A percentile compares a stretch with the other conserved stretches of the same genome.
Conservation (phyloP, 2,113 vertebrate genomes). For the Ptychochromis oligacanthus region DNA sequence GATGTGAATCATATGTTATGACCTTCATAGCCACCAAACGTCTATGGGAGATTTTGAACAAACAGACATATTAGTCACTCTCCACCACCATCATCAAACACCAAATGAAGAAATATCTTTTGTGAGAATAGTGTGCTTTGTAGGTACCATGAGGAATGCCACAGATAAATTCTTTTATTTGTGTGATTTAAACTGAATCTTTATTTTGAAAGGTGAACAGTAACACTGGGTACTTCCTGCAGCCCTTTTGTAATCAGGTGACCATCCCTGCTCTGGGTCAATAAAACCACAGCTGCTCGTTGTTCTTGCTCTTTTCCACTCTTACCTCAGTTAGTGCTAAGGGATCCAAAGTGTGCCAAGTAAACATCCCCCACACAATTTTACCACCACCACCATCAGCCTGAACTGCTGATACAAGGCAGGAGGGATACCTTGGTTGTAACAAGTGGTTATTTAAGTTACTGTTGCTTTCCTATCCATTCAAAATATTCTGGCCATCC, state of each 20-base stretch:
- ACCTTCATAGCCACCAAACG: background rate
- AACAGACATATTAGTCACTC: background rate
- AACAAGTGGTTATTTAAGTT: too few species aligned
- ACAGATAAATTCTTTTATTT: rapidly evolving
- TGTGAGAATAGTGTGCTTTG: background rate
- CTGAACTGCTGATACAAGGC: too few species aligned
- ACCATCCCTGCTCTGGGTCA: background rate
- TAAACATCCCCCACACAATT: too few species aligned
- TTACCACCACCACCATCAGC: too few species aligned
- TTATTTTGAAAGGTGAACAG: background rate
- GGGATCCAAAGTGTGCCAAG: too few species aligned
- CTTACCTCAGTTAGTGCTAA: background rate
- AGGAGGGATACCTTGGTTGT: background rate
- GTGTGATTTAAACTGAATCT: background rate
- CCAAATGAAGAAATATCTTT: background rate
- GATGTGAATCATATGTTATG: background rate
- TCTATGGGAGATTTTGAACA: background rate
- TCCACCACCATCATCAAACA: background rate
- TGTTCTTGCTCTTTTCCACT: background rate
- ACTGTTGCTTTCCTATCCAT: too few species aligned
- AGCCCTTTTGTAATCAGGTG: background rate
- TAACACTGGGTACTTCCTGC: background rate
- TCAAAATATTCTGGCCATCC: too few species aligned
- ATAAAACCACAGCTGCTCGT: too few species aligned
- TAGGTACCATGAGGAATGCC: rapidly evolving